Base-by-base conservation (phyloP, 2,113 vertebrate species). In the Cisticola juncidis region DNA sequence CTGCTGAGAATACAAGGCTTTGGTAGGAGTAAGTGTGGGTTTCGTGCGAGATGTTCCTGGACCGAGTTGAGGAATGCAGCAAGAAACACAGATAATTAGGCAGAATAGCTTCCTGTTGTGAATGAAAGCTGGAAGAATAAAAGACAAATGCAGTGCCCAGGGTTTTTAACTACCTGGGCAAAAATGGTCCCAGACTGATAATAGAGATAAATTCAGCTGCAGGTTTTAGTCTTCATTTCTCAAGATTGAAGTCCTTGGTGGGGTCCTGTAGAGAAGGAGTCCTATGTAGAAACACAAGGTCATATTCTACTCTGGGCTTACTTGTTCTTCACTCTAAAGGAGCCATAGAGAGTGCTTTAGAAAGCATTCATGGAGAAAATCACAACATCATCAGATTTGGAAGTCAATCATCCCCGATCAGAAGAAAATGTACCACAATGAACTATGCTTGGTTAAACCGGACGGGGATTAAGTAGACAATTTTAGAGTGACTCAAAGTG, bases 11-110 rank as follows among this genome's bases (percentile, higher is more conserved):
- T 9, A 7, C 11, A 11, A 29, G 33, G 60, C 25, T 50, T 94
- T 33, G 38, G 6, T 68, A 21, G 38, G 16, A 78, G 6, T 71
- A 35, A 28, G 24, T 7, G 61, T 60, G 48, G 9, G 15, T 21
- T 65, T 86, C 0, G 0, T 53, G 12, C 5, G 8, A 9, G 26
- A 8, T 1, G 0, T 69, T 69, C 29, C 29, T 81, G 56, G 33
- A 23, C 54, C 58, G 45, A 51, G 31, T 26, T 48, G 65, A 60
- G 29, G 82, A 81, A 56, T 33, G 26, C 60, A 73, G 23, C 42
- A 45, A 40, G 38, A 22, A 33, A 0, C 36, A 29, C 5, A 50
- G 26, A n/a, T 1, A 1, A 36, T 10, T 42, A 42, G 80, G 47
- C 45, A 28, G 40, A 16, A 9, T 12, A 51, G 17, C 31, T 78